Base-by-base conservation (phyloP, 2,113 vertebrate genomes). In the Lonchura striata region DNA sequence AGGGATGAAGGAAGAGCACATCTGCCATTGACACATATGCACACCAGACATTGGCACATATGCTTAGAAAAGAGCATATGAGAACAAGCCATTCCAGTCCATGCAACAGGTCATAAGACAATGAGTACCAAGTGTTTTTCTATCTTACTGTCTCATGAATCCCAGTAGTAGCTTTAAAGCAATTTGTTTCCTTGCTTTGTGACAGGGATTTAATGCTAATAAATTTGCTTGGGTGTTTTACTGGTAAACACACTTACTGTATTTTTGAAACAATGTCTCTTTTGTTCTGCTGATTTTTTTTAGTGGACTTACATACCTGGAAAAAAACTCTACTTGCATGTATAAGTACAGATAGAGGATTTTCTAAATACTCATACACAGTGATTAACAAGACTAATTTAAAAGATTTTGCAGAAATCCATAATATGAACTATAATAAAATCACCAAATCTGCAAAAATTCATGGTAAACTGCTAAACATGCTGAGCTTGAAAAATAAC, bases 331-430 rank as follows among this genome's bases (percentile, higher is more conserved):
- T 77, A 68, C 75, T 68, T 86, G 72, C 37, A 93, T 91, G 81
- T 50, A 49, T 52, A 91, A 88, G 22, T 44, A 65, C 5, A 60
- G 5, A 1, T 1, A 61, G 5, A 71, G 14, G 10, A 0, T 74
- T 15, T 81, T 77, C 49, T 61, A 33, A 69, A 77, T 37, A 76
- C 12, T 72, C 6, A 24, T 15, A 83, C 8, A 50, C 23, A 82
- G 7, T 72, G 14, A 86, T 44, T 68, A 70, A 69, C 22, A 52
- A 61, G 37, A 52, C 57, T 86, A 50, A 60, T 37, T 80, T 54
- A 70, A 47, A 85, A 70, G 22, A 75, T 95, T 95, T 90, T 82
- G 65, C 86, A 82, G 82, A 88, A 85, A 85, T n/a, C 50, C 64
- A n/a, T 31, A 81, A 63, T n/a, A 76, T 59, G 19, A 71, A 52